Conservation (phyloP, 2,797 vertebrate species). For the Lacerta bilineata region DNA sequence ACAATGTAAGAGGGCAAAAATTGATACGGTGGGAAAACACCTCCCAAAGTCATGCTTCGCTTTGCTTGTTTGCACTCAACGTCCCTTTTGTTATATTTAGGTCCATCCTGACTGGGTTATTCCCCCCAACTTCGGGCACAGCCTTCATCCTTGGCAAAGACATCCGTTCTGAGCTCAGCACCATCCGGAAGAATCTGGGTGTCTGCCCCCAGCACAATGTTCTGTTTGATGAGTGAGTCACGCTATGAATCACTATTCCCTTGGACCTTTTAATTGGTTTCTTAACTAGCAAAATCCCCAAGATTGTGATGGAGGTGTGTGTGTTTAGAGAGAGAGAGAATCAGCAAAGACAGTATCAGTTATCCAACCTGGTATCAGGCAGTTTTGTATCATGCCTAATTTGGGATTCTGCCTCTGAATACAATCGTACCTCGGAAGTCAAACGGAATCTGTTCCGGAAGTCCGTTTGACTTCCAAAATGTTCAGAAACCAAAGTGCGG, state of each 20-base stretch:
- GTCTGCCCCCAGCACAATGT: slow-evolving; percentile 98
- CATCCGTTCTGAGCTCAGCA: slow-evolving; percentile 91
- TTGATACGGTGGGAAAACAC: neutral
- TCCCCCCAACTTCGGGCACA: slow-evolving; percentile 96
- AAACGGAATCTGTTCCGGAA: too few species aligned
- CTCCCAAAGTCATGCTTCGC: neutral
- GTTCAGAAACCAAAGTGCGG: too few species aligned
- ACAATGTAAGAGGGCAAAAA: slow-evolving; percentile 90
- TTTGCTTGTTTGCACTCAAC: neutral
- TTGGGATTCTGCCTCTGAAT: neutral
- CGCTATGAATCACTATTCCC: neutral
- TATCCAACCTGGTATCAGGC: neutral
- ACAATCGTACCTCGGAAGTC: neutral
- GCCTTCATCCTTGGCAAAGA: slow-evolving; percentile 97
- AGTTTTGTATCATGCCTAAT: neutral
- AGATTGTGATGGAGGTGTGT: too few species aligned
- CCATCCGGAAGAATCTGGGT: slow-evolving; percentile 94
- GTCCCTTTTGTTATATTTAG: slow-evolving; percentile 76
- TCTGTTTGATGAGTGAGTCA: slow-evolving; percentile 95
- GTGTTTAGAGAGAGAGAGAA: neutral
- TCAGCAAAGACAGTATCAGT: too few species aligned
- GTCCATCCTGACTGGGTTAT: slow-evolving; percentile 98
- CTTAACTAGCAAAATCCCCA: neutral
- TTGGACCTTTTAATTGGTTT: neutral
- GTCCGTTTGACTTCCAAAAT: too few species aligned